These are phyloP conservation scores for Arenaria interpres DNA, from an alignment of 2,113 vertebrate genomes.

Conservation along the genomic window DNA sequence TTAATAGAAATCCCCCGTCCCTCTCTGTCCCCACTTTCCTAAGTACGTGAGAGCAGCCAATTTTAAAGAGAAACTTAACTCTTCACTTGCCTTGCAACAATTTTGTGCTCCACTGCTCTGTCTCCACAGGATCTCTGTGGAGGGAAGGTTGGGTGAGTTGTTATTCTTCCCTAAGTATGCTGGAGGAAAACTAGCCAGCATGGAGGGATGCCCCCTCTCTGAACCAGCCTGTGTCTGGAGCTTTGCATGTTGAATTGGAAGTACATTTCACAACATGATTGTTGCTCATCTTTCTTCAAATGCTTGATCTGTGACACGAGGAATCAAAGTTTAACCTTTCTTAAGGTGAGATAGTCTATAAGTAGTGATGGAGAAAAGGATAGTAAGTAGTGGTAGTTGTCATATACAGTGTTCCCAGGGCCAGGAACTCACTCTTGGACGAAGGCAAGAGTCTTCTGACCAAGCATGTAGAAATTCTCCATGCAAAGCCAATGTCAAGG, in stretches of 20 bases:
- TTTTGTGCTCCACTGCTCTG: not conserved
- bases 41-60: not conserved
- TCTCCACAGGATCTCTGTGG: not conserved
- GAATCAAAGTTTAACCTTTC: not conserved
- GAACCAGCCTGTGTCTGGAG: not conserved
- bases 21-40: not conserved
- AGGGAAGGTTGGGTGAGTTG: not conserved
- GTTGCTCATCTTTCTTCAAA: not conserved
- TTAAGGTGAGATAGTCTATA: not conserved
- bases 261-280: not conserved
- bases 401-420: rapidly evolving
- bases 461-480: not conserved
- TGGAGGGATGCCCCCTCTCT: not conserved
- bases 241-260: not conserved
- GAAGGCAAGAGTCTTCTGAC: not conserved
- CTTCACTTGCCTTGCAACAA: not conserved
- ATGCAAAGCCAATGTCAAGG: not conserved
- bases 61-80: not conserved
- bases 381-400: rapidly evolving
- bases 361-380: not conserved
- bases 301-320: not conserved
- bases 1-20: not conserved
- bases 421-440: not conserved
- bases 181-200: not conserved
- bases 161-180: not conserved